Evolutionary conservation across 2,888 invertebrate species (phyloP), one percentile per base, ranked within the genome.

Genomic region (Acanthoscelides obtectus): DNA sequence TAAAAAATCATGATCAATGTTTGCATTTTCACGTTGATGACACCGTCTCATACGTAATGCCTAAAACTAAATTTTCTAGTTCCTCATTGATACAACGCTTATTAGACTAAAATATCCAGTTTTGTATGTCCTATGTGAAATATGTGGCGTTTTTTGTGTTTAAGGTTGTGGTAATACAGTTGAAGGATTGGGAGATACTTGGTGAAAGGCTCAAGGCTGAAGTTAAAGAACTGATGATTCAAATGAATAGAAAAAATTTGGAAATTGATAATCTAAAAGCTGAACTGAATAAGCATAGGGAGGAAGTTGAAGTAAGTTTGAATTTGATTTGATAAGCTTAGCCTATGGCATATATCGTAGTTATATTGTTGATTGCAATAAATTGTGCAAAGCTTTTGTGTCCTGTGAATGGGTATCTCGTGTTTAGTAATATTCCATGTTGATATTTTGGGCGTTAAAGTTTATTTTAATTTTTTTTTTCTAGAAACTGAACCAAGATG

Each of bases 401-500:
- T n/a, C n/a, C n/a, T n/a, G n/a, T n/a, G n/a, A n/a, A n/a, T n/a
- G n/a, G n/a, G n/a, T n/a, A n/a, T n/a, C n/a, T n/a, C n/a, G n/a
- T n/a, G n/a, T 45, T 67, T 5, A 27, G 66, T 22, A 21, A 69
- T 19, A 17, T 17, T 20, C 20, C 19, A 68, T 65, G 68, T 71
- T n/a, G n/a, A n/a, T n/a, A n/a, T 20, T 20, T 63, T 69, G 20
- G 45, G 45, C 20, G 45, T 45, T 69, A 69, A 64, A 20, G 21
- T 19, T 70, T 20, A 4, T 20, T 66, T 27, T 22, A 63, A 27
- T 22, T 20, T 67, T 67, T 71, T 75, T 73, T 74, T 81, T 83
- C 74, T 80, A 89, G 88, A 87, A 87, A 80, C 83, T 89, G 71
- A 89, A 87, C 79, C 87, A 88, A 82, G 89, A 89, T 78, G 88